Conservation (phyloP, 2,113 vertebrate species). For the Oryzias javanicus region DNA sequence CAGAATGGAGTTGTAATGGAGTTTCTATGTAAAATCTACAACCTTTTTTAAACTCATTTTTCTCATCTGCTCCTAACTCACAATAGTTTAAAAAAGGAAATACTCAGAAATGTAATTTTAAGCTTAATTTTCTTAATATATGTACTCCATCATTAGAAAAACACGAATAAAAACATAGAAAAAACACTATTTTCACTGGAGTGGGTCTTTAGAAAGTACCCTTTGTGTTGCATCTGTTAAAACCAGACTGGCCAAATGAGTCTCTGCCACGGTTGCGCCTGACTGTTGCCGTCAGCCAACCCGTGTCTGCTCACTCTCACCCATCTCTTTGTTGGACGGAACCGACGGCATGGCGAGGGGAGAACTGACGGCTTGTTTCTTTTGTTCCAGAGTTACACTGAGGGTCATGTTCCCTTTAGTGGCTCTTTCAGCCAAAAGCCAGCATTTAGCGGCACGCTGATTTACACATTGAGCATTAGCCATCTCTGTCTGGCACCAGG, state of each 20-base stretch:
- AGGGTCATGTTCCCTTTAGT: conserved; percentile 53
- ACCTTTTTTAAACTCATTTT: too few relatives aligned
- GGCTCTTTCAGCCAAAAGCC: conserved; percentile 39
- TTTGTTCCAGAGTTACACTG: conserved; percentile 52
- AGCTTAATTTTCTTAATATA: too few relatives aligned
- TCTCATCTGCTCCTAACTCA: too few relatives aligned
- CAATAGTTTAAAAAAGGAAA: too few relatives aligned
- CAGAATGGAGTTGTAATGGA: too few relatives aligned
- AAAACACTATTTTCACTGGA: too few relatives aligned
- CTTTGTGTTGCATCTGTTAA: too few relatives aligned
- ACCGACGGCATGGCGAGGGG: conserved; percentile 18
- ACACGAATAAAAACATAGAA: too few relatives aligned
- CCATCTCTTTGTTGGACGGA: conserved; percentile 36
- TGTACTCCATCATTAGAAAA: too few relatives aligned
- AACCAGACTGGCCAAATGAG: neutral
- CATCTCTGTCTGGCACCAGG: conserved; percentile 34
- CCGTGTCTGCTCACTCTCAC: conserved; percentile 43
- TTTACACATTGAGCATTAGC: conserved; percentile 56
- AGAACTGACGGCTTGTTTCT: conserved; percentile 44
- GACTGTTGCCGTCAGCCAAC: conserved; percentile 19
- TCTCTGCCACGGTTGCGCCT: conserved; percentile 46
- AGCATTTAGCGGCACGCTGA: conserved; percentile 55
- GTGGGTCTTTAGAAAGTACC: too few relatives aligned
- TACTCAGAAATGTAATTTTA: too few relatives aligned
- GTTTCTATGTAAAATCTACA: too few relatives aligned